Base-by-base conservation (phyloP, 1,140 invertebrate genomes). In the Lordiphosa clarofinis region DNA sequence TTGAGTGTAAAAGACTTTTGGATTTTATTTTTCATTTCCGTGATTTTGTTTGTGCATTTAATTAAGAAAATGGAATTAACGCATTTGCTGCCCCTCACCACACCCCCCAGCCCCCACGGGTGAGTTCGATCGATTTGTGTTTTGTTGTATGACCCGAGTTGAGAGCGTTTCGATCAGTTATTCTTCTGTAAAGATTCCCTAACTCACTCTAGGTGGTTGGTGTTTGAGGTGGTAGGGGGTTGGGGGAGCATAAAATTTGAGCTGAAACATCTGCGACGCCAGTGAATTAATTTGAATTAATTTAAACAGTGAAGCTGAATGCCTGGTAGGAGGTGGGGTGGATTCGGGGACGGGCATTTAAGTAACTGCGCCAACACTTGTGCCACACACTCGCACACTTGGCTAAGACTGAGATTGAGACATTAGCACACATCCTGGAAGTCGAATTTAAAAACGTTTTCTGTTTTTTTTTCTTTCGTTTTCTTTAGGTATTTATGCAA, bases 11-110 rank as follows among this genome's bases (percentile, higher is more conserved):
- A 87, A 82, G 74, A 86, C 82, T 82, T 46, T 46, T 75, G 76
- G 82, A 78, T 82, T 78, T 87, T 87, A 87, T 87, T 86, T 86
- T 86, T 87, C 82, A 87, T 87, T 87, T 76, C 82, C 79, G 82
- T 86, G 82, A 86, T 81, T 86, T 82, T 81, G 81, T 86, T 86
- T 86, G 74, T 86, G 75, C 75, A 81, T 86, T 86, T 86, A 86
- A 86, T 86, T 86, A 86, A 86, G 82, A 86, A 86, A 86, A 86
- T 86, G 82, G 82, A 86, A 86, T 86, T 86, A 86, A 86, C 82
- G 81, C 75, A 86, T 86, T 86, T 86, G 44, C 58, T 40, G 40
- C 40, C 33, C 12, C 21, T 12, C 10, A 3, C 13, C 38, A 1
- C 10, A 8, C 0, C 35, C 36, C 6, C 11, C 38, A 1, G 15